Conservation (phyloP, 2,888 invertebrate genomes). For the Caenorhabditis sp. region DNA sequence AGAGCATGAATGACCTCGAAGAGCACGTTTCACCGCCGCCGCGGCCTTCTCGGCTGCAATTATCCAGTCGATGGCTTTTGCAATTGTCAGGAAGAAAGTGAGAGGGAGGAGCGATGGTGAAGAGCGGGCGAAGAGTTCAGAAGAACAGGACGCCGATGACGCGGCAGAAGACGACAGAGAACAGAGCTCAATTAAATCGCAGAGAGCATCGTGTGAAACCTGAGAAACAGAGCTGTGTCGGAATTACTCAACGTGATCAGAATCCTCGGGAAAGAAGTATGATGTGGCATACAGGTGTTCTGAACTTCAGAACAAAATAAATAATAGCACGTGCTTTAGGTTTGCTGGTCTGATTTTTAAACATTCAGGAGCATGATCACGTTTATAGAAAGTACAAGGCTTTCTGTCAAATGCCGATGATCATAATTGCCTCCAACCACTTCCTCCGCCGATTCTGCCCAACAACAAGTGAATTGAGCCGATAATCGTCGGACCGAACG, state of each 20-base stretch:
- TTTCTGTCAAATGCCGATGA: too few species aligned
- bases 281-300: neutral
- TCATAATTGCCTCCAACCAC: neutral
- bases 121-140: neutral
- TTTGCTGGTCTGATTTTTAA: too few species aligned
- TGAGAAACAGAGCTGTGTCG: too few species aligned
- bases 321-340: too few species aligned
- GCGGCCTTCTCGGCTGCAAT: constrained; percentile 7
- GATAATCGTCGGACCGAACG: constrained; percentile 30
- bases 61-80: constrained; percentile 7
- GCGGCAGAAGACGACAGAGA: too few species aligned
- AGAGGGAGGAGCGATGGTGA: neutral
- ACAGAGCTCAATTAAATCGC: too few species aligned
- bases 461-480: constrained; percentile 28
- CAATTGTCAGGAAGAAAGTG: constrained; percentile 5
- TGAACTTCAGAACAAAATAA: too few species aligned
- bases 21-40: neutral
- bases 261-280: neutral
- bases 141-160: neutral
- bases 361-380: too few species aligned
- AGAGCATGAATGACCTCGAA: constrained; percentile 1
- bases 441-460: neutral
- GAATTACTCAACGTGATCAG: neutral
- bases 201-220: too few species aligned
- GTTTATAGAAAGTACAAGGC: too few species aligned